Percentiles rank a stretch among this genome's conserved stretches.
Evolutionary conservation across 2,113 vertebrate genomes (phyloP).

Genomic region (Ophthalmolycus amberensis): DNA sequence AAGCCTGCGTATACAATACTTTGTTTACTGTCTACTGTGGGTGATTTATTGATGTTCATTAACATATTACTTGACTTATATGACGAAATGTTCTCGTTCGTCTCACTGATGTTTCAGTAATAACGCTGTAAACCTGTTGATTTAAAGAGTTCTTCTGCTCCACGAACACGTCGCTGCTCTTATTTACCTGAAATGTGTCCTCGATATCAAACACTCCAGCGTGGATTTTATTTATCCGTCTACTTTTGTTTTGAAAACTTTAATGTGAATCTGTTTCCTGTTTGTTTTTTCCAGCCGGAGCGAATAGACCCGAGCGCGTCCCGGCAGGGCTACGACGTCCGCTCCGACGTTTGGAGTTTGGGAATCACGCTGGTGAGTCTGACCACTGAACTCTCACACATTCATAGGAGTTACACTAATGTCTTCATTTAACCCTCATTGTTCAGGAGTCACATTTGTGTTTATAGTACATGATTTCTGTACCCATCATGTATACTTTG

Average conservation of each 20-base stretch:
- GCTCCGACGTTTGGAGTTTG: constrained; percentile 97
- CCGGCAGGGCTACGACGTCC: constrained; percentile 95
- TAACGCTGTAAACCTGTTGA: neutral
- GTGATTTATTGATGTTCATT: too few relatives aligned
- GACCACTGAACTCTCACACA: neutral
- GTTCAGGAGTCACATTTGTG: neutral
- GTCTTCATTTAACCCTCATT: too few relatives aligned
- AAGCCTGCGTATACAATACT: too few relatives aligned
- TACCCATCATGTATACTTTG: neutral
- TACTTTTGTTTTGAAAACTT: neutral
- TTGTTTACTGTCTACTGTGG: too few relatives aligned
- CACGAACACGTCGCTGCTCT: neutral
- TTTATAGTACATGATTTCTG: neutral
- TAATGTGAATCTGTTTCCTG: neutral
- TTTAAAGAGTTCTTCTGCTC: neutral
- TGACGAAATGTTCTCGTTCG: too few relatives aligned
- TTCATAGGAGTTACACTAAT: neutral
- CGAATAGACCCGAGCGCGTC: constrained; percentile 98
- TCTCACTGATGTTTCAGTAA: too few relatives aligned
- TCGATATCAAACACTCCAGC: neutral
- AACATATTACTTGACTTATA: too few relatives aligned
- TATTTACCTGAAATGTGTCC: too few relatives aligned
- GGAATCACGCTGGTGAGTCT: constrained; percentile 95
- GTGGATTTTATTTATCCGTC: neutral
- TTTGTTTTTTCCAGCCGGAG: constrained; percentile 87